Base-by-base conservation (phyloP, 1,140 invertebrate species). In the Mamestra configurata region DNA sequence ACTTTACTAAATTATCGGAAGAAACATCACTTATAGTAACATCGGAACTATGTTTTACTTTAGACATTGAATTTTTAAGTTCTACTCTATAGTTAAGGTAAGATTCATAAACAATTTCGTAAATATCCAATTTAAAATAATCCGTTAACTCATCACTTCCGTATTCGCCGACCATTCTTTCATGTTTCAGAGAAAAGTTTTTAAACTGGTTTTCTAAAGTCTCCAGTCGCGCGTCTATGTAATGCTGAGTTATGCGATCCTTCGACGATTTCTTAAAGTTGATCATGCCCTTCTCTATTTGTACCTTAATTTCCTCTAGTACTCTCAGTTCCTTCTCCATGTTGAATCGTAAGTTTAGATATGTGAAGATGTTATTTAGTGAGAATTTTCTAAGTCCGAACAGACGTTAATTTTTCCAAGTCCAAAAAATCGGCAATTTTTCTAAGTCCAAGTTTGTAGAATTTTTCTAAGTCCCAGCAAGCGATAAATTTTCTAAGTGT, bases 261-360 rank as follows among this genome's bases (percentile, higher is more conserved):
- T 77, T 77, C 40, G 75, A 24, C 5, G 57, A 53, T 13, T 77
- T 77, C 35, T 77, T 77, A 37, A 68, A 77, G 57, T 77, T 77
- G 18, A 46, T 51, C 8, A 10, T 13, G 18, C 75, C 75, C 18
- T 49, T 68, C 43, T 66, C 43, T 24, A 77, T 77, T 15, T 59
- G 72, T 3, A 0, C 37, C 31, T 59, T 59, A 4, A 75, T 8
- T n/a, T 77, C 43, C 15, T 77, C 18, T 24, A 77, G 7, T 4
- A 46, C 20, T 77, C 59, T 46, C n/a, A 77, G 31, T 20, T 77
- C 75, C 18, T 24, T 43, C 49, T 77, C 75, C 40, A 77, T 77
- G 7, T 77, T 77, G 10, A 13, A 10, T 13, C n/a, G n/a, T n/a
- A n/a, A n/a, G n/a, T n/a, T n/a, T n/a, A n/a, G n/a, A n/a, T n/a